Evolutionary conservation across 2,113 vertebrate genomes (phyloP).

Genomic region (Carollia perspicillata): DNA sequence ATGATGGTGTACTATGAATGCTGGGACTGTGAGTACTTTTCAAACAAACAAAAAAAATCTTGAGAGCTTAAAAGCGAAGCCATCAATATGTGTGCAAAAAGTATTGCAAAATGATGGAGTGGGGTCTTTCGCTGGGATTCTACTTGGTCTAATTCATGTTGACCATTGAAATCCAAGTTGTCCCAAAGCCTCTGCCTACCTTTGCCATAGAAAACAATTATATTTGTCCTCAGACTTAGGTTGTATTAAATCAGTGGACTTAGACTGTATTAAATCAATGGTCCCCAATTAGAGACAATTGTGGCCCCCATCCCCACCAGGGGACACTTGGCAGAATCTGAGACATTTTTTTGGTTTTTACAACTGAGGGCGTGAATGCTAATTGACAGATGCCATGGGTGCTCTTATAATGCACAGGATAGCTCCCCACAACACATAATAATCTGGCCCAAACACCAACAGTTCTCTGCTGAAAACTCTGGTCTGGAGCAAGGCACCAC

Average conservation of each 20-base stretch:
- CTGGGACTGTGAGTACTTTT: neutral
- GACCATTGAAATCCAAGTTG: neutral
- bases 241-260: neutral
- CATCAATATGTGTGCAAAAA: neutral
- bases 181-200: neutral
- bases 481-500: neutral
- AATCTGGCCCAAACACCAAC: neutral
- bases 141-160: neutral
- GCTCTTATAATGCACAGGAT: neutral
- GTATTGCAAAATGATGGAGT: neutral
- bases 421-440: neutral
- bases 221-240: neutral
- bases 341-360: neutral
- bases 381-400: neutral
- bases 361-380: too few relatives aligned
- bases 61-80: neutral
- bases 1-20: neutral
- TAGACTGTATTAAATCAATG: neutral
- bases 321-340: neutral
- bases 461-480: neutral
- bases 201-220: neutral
- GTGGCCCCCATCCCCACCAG: too few relatives aligned
- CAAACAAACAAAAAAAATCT: neutral
- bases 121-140: neutral
- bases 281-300: neutral